Percentiles rank a stretch among this genome's conserved stretches.
Conservation (phyloP, 2,113 vertebrate genomes). For the Mustelus asterias region DNA sequence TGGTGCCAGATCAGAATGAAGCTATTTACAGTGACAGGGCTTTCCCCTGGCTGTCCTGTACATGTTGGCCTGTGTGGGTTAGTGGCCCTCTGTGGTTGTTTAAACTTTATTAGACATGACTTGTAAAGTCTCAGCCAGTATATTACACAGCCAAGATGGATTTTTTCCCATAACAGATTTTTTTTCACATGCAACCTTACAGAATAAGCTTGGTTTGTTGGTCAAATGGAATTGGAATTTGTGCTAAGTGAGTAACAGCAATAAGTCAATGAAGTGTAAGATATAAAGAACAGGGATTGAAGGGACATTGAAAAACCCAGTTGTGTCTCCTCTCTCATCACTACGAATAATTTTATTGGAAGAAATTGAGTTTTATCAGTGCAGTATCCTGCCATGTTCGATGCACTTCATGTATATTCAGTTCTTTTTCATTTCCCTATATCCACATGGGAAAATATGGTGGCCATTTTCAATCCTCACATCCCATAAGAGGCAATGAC, state of each 20-base stretch:
- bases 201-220: neutral
- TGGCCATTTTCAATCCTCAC: neutral
- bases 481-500: neutral
- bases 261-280: neutral
- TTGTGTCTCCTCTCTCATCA: neutral
- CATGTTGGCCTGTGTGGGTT: constrained; percentile 86
- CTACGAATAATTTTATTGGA: neutral
- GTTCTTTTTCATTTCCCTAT: neutral
- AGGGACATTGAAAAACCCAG: neutral
- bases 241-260: neutral
- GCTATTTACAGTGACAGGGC: constrained; percentile 73
- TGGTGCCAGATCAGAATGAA: constrained; percentile 87
- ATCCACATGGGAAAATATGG: neutral
- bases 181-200: neutral
- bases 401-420: neutral
- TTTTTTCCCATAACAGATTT: neutral
- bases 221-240: neutral
- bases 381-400: neutral
- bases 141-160: constrained; percentile 50
- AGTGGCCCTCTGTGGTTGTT: constrained; percentile 94
- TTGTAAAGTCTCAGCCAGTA: constrained; percentile 92
- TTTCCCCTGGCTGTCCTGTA: constrained; percentile 70
- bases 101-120: constrained; percentile 98
- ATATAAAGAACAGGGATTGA: neutral
- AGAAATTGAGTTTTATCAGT: neutral